Base-by-base conservation (phyloP, 2,113 vertebrate species). In the Progne subis region DNA sequence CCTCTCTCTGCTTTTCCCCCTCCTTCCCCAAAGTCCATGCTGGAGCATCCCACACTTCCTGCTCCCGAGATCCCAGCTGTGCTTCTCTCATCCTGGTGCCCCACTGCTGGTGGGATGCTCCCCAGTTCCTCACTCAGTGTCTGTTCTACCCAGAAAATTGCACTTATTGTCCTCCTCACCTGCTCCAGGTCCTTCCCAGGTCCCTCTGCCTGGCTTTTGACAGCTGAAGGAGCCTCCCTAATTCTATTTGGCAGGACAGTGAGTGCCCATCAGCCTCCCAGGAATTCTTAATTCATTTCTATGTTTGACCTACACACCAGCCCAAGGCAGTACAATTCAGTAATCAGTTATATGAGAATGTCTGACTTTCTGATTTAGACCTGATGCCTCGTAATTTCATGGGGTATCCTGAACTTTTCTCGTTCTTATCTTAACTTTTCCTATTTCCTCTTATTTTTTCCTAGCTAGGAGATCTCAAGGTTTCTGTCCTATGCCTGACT, bases 271-370 rank as follows among this genome's bases (percentile, higher is more conserved):
- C 78, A 82, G 70, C 79, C 82, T 93, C 75, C 75, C 87, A 91
- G 92, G 92, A 88, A 79, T 37, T 68, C 85, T 92, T 78, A 85
- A 94, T 90, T 88, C 28, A 47, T 85, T 91, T 93, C 64, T 82
- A 82, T 46, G 79, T 96, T 43, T 80, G 70, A 94, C 92, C 82
- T 76, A 79, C 57, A 76, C 61, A 57, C 46, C 41, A 96, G 78
- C 64, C 70, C 19, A 39, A 68, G 88, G 81, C 84, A 85, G 23
- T 75, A 60, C 82, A 80, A 72, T 79, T 87, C n/a, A 82, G 59
- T 65, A 77, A n/a, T 32, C 78, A 10, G 28, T 80, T 85, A 4
- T 4, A 24, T 41, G 57, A 49, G 77, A 78, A 78, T 28, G 6
- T 28, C 56, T 76, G 70, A 61, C 74, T 85, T 87, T 23, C 65